Conservation (phyloP, 2,797 vertebrate species). For the Tenualosa thibaudeaui region DNA sequence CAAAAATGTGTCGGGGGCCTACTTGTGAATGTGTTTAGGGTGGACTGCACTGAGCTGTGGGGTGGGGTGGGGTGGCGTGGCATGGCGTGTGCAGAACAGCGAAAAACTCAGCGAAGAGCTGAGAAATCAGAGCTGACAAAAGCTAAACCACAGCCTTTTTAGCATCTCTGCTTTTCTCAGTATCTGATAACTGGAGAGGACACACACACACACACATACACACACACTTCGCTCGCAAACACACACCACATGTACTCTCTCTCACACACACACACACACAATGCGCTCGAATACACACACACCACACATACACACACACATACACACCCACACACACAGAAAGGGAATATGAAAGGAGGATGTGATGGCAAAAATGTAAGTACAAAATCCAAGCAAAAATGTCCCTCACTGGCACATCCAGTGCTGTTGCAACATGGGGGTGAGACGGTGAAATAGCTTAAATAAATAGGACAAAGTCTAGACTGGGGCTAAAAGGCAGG, state of each 20-base stretch:
- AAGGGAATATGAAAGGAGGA: not conserved
- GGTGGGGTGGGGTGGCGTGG: too few relatives aligned
- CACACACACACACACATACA: not conserved
- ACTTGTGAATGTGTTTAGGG: too few relatives aligned
- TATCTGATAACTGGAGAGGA: not conserved
- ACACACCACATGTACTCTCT: not conserved
- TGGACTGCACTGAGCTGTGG: too few relatives aligned
- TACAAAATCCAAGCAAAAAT: not conserved
- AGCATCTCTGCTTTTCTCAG: not conserved
- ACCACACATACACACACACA: constrained; percentile 5
- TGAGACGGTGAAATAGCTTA: not conserved
- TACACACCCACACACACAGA: not conserved
- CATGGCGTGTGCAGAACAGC: not conserved
- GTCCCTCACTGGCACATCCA: not conserved
- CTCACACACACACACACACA: constrained; percentile 3
- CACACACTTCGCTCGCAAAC: not conserved
- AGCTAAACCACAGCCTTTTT: not conserved
- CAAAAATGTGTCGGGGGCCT: not conserved
- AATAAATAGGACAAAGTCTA: constrained; percentile 17
- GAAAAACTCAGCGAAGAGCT: not conserved
- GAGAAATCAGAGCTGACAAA: not conserved
- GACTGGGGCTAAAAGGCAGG: not conserved
- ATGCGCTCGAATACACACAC: not conserved
- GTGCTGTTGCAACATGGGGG: not conserved
- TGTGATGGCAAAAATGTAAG: not conserved